Percentiles rank a stretch among this genome's conserved stretches.
Conservation (phyloP, 1,140 invertebrate genomes). For the Dreissena polymorpha region DNA sequence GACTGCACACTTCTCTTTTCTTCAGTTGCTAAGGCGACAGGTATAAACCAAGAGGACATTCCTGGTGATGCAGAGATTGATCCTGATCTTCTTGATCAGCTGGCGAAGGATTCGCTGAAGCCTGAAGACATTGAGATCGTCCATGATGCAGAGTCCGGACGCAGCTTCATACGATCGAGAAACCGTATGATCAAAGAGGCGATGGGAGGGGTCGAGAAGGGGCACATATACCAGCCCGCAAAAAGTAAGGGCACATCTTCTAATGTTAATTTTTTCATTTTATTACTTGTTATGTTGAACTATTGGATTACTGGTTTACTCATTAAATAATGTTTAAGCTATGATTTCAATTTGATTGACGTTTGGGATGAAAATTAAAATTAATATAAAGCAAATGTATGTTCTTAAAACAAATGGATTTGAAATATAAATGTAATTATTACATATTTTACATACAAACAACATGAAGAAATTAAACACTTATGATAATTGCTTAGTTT, state of each 20-base stretch:
- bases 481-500: no score
- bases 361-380: no score
- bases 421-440: no score
- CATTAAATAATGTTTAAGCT: not conserved
- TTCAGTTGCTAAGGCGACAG: constrained; percentile 67
- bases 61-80: constrained; percentile 72
- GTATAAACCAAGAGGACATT: constrained; percentile 59
- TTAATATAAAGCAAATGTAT: no score
- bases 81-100: constrained; percentile 70
- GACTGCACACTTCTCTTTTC: no score
- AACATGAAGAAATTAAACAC: no score
- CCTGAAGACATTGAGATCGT: constrained; percentile 76
- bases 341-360: constrained; percentile 5
- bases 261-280: not conserved
- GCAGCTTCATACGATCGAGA: constrained; percentile 63
- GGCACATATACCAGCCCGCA: constrained; percentile 67
- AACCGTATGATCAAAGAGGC: constrained; percentile 59
- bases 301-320: not conserved
- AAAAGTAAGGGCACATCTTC: constrained; percentile 63
- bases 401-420: no score
- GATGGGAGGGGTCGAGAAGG: constrained; percentile 71
- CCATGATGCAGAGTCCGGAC: constrained; percentile 67
- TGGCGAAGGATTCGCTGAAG: constrained; percentile 66
- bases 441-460: no score
- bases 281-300: constrained; percentile 1